These are phyloP conservation scores for Hypsopygia costalis DNA, from an alignment of 2,888 invertebrate genomes.

Conservation along the genomic window DNA sequence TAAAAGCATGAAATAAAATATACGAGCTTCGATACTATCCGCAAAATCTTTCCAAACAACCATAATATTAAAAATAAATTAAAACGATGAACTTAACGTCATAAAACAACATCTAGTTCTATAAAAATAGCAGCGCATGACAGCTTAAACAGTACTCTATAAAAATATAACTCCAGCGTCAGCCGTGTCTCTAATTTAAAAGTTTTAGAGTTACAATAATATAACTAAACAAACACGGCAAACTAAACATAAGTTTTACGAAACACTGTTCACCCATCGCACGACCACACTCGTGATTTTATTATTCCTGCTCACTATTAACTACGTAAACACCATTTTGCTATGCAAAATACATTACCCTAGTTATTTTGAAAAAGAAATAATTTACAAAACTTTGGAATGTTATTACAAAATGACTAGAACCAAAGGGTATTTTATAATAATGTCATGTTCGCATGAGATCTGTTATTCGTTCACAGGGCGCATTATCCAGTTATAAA, in stretches of 20 bases:
- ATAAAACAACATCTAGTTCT: conserved; percentile 61
- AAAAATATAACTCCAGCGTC: conserved; percentile 74
- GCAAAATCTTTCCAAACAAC: conserved; percentile 27
- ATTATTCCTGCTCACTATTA: conserved; percentile 46
- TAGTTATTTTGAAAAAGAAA: conserved; percentile 56
- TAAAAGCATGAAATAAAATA: conserved; percentile 38
- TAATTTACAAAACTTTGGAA: conserved; percentile 68
- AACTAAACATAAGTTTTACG: conserved; percentile 45
- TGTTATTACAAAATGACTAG: conserved; percentile 76
- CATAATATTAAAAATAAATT: conserved; percentile 43
- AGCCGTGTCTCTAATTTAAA: conserved; percentile 72
- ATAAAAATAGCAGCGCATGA: conserved; percentile 79
- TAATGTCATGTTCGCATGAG: conserved; percentile 46
- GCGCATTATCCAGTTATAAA: conserved; percentile 19
- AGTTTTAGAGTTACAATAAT: conserved; percentile 62
- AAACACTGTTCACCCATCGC: conserved; percentile 45
- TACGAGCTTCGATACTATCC: conserved; percentile 24
- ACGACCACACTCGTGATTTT: conserved; percentile 45
- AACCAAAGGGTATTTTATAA: conserved; percentile 49
- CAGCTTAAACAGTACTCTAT: conserved; percentile 74
- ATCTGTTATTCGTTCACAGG: conserved; percentile 48
- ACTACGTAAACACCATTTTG: conserved; percentile 71
- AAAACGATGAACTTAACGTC: conserved; percentile 45
- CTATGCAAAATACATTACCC: conserved; percentile 77
- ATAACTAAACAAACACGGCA: conserved; percentile 44